These are phyloP conservation scores for Petrophora chlorosata DNA, from an alignment of 2,888 invertebrate species.

Conservation along the genomic window DNA sequence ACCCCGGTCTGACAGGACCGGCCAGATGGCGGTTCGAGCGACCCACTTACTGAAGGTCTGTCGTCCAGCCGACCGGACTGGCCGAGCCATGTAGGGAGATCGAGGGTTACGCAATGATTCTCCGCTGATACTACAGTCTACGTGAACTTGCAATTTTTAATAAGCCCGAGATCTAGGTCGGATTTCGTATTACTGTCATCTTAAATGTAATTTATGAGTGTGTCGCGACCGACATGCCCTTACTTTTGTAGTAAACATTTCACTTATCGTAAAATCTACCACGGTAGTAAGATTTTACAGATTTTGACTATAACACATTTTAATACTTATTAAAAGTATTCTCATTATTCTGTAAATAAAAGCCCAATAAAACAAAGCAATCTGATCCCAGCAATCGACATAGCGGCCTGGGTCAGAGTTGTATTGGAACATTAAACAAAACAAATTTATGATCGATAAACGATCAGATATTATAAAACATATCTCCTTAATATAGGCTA, in stretches of 20 bases:
- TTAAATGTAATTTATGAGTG: conserved; percentile 32
- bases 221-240: conserved; percentile 25
- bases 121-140: conserved; percentile 31
- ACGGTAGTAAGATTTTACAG: neutral
- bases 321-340: no score
- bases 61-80: conserved; percentile 55
- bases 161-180: conserved; percentile 32
- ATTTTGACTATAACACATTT: no score
- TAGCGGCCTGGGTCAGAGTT: no score
- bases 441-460: no score
- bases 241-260: conserved; percentile 17
- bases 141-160: conserved; percentile 36
- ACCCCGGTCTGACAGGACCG: conserved; percentile 63
- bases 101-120: conserved; percentile 71
- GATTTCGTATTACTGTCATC: conserved; percentile 33
- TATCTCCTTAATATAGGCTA: no score
- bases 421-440: no score
- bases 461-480: no score
- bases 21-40: conserved; percentile 77
- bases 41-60: conserved; percentile 76
- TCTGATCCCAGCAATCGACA: no score
- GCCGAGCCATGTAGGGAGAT: conserved; percentile 66
- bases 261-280: conserved; percentile 10
- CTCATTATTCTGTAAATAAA: no score
- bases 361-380: no score